These are phyloP conservation scores for Henricia sp. DNA, from an alignment of 53 echinoderm and acorn worm genomes.

Conservation along the genomic window DNA sequence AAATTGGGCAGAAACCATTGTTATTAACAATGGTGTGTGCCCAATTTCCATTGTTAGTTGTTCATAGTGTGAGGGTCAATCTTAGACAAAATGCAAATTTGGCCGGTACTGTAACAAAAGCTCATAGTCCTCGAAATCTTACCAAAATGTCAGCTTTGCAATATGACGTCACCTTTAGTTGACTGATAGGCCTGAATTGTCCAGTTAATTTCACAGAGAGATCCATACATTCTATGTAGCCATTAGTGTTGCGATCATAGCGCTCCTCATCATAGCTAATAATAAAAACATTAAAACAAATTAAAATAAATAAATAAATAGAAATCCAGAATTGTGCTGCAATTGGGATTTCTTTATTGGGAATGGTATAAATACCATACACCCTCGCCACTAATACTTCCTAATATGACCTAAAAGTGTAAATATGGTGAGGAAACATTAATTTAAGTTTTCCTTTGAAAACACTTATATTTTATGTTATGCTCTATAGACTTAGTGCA, in stretches of 20 bases:
- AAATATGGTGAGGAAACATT: too few relatives aligned
- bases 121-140: too few relatives aligned
- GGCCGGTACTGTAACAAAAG: neutral
- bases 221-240: slow-evolving; percentile 72
- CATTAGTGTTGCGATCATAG: slow-evolving; percentile 73
- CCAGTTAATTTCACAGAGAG: slow-evolving; percentile 41
- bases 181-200: slow-evolving; percentile 64
- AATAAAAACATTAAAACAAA: neutral
- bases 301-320: neutral
- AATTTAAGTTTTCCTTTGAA: too few relatives aligned
- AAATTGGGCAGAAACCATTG: too few relatives aligned
- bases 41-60: too few relatives aligned
- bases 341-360: neutral
- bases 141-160: slow-evolving; percentile 84
- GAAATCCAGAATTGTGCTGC: neutral
- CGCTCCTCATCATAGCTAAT: slow-evolving; percentile 75
- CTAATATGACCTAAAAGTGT: too few relatives aligned
- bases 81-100: neutral
- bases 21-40: too few relatives aligned
- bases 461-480: too few relatives aligned
- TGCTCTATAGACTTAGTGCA: too few relatives aligned
- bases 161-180: slow-evolving; percentile 83
- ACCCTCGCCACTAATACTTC: too few relatives aligned
- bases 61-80: neutral
- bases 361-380: too few relatives aligned